Base-by-base conservation (phyloP, 2,797 vertebrate genomes). In the Pangasius larnaudii region DNA sequence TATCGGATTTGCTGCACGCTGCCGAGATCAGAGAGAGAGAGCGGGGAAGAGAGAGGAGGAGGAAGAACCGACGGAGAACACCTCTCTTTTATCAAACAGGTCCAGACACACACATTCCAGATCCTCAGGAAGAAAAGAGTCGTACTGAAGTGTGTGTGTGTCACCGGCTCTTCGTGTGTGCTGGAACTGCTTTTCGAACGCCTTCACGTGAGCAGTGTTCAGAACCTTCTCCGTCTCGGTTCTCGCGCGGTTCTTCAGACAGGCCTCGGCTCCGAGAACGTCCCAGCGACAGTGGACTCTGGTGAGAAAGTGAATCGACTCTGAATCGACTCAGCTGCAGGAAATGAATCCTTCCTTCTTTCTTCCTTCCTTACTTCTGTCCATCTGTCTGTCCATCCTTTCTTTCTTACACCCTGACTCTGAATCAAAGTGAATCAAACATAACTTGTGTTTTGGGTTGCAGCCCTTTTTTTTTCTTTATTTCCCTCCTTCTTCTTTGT, bases 1-100 rank as follows among this genome's bases (percentile, higher is more conserved):
- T 77, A 77, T 84, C 24, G 46, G 82, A 33, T 87, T 85, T 78
- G 19, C 78, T 56, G 36, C 30, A 30, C 67, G 53, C 75, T n/a
- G 24, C 84, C 1, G 19, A 72, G 30, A 87, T 63, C 67, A 87
- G 49, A 72, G 33, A 58, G 33, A 58, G 63, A 56, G 30, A 46
- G 39, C 27, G 46, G 18, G n/a, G 18, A 27, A 53, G 33, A 53
- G 49, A 51, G 75, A 30, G 51, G 18, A 33, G 67, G 33, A 22
- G 56, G 36, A 75, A 49, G 67, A 81, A 72, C 18, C 2, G 16
- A 24, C 1, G 16, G 27, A 72, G 53, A 87, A 39, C 65, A 46
- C 27, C 22, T 27, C 39, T 30, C 27, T 78, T 51, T 78, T 65
- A 86, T 83, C 67, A 82, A n/a, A 42, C 79, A 80, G 33, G 49